Base-by-base conservation (phyloP, 53 echinoderm and acorn worm genomes). In the Pentamera pediparva region DNA sequence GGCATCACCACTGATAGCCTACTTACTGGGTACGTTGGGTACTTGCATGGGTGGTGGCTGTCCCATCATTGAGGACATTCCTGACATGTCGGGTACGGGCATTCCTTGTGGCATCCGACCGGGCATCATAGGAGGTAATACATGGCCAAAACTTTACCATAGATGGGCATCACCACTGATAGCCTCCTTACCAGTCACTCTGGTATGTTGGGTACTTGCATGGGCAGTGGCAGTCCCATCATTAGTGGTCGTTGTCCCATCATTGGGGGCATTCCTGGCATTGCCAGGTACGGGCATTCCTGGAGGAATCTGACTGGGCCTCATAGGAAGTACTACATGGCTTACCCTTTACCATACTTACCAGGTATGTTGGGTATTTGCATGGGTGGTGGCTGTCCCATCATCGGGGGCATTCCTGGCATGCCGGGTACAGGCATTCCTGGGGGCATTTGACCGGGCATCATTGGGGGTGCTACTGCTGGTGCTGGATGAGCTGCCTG, bases 351-450 rank as follows among this genome's bases (percentile, higher is more conserved):
- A n/a, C n/a, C n/a, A n/a, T 6, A 22, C 30, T 67, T 41, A 67
- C 67, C 67, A 15, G 67, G 67, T 30, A 67, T 64, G 74, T 41
- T 43, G 4, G 39, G 39, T 39, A 41, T 41, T 37, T 67, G 67
- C 55, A 73, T 74, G 35, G 65, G 77, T 30, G 84, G 90, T 11
- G 84, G 81, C 52, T 86, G 93, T 10, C 76, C 79, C 87, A 90
- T 87, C 85, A 90, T n/a, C 81, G 84, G 90, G 9, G 84, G 81
- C 52, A 83, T 89, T 10, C 76, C 79, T 85, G 87, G 84, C 85
- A 90, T 71, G 32, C 77, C 81, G 1, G 73, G 61, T 54, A 28
- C 26, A 11, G 73, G 73, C 37, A 81, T 35, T 31, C 81, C 81
- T 33, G 81, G 81, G 17, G 54, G 73, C 51, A 72, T 50, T 32